Conservation (phyloP, 1,140 invertebrate genomes). For the Meloidogyne hapla region DNA sequence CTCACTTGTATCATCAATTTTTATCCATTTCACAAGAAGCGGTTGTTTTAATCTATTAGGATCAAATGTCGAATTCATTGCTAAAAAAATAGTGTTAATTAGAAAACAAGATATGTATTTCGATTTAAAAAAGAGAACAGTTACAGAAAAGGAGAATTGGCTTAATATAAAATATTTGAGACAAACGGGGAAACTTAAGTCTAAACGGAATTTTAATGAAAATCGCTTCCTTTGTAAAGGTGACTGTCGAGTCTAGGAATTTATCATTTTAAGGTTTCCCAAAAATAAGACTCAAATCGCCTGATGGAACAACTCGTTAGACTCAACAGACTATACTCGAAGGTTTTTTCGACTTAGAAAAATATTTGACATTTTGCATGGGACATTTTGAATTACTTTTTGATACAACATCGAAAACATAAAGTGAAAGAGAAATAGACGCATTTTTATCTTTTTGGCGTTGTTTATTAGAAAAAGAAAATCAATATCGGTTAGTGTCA, state of each 20-base stretch:
- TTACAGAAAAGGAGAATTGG: neutral
- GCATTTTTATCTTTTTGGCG: no score
- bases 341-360: no score
- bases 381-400: no score
- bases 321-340: neutral
- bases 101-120: conserved; percentile 10
- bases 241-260: neutral
- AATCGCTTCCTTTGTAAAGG: neutral
- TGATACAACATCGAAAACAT: no score
- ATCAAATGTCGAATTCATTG: conserved; percentile 1
- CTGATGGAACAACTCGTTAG: neutral
- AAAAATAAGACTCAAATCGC: neutral
- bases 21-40: neutral
- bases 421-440: no score
- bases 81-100: neutral
- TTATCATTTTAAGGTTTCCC: no score
- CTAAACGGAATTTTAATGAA: neutral
- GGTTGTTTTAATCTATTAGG: conserved; percentile 13
- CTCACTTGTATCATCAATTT: conserved; percentile 26
- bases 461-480: neutral
- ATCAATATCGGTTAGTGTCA: neutral
- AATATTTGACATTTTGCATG: no score
- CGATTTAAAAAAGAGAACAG: conserved; percentile 21
- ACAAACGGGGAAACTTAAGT: neutral
- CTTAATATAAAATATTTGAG: neutral